Evolutionary conservation across 2,113 vertebrate genomes (phyloP).

Genomic region (Neogobius melanostomus): DNA sequence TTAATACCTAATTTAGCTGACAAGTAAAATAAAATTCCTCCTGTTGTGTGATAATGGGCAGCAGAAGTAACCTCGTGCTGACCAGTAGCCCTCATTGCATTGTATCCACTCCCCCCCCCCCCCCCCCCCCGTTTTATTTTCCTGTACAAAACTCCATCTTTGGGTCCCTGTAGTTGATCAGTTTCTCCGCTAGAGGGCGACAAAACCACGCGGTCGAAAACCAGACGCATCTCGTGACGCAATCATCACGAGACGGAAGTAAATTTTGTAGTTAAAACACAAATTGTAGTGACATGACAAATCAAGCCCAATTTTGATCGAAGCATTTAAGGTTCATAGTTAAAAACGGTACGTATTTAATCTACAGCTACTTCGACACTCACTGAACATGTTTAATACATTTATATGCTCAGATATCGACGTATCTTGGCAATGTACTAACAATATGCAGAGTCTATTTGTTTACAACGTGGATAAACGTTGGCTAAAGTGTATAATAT

Average conservation of each 20-base stretch:
- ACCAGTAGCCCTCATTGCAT: too few relatives aligned
- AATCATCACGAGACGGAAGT: slow-evolving; percentile 47
- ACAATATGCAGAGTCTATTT: slow-evolving; percentile 23
- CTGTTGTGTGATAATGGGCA: too few relatives aligned
- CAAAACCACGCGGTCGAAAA: not conserved
- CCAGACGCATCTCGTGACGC: slow-evolving; percentile 23
- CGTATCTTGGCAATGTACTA: slow-evolving; percentile 2
- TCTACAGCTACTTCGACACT: accelerated
- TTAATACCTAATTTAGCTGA: too few relatives aligned
- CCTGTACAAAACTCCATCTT: too few relatives aligned
- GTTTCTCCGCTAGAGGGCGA: slow-evolving; percentile 27
- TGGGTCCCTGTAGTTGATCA: not conserved
- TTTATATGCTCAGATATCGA: not conserved
- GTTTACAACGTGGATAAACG: slow-evolving; percentile 32
- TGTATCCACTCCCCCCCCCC: too few relatives aligned
- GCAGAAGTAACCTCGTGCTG: too few relatives aligned
- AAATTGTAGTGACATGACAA: slow-evolving; percentile 53
- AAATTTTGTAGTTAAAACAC: slow-evolving; percentile 38
- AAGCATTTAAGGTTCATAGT: not conserved
- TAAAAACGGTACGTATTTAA: slow-evolving; percentile 24
- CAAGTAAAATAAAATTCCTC: not conserved
- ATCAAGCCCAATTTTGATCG: slow-evolving; percentile 38
- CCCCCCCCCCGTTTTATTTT: too few relatives aligned
- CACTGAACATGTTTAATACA: not conserved
- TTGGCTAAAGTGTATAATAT: slow-evolving; percentile 26